Percentiles rank a stretch among this genome's conserved stretches.
Evolutionary conservation across 1,140 invertebrate genomes (phyloP).

Genomic region (Micrasema minimum): DNA sequence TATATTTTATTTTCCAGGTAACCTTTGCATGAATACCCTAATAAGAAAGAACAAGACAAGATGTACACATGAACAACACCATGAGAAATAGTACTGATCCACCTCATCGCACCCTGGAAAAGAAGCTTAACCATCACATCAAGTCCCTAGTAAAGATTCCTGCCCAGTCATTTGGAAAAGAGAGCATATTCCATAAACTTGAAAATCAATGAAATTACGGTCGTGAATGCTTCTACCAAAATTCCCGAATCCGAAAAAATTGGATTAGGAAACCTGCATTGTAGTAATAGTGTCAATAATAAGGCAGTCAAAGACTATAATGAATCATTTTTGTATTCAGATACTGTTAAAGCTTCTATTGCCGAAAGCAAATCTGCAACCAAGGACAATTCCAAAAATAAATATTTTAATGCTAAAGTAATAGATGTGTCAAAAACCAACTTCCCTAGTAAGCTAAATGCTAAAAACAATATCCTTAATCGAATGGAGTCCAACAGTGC

Average conservation of each 20-base stretch:
- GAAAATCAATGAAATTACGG: constrained; percentile 13
- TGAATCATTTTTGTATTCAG: constrained; percentile 34
- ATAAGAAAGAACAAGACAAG: background rate
- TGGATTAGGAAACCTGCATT: background rate
- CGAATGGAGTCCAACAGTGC: constrained; percentile 56
- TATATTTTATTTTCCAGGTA: background rate
- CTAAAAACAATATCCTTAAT: constrained; percentile 11
- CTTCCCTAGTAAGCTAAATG: background rate
- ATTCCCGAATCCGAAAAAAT: constrained; percentile 3
- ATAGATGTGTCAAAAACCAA: background rate
- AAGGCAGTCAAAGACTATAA: constrained; percentile 34
- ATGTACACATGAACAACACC: constrained; percentile 24
- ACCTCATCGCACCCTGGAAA: constrained; percentile 41
- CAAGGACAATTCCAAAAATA: background rate
- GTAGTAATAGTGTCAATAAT: constrained; percentile 1
- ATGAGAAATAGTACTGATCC: constrained; percentile 49
- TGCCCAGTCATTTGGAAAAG: constrained; percentile 42
- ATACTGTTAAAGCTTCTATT: constrained; percentile 31
- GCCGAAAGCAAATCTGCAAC: background rate
- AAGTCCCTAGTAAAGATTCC: constrained; percentile 44
- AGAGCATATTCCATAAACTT: constrained; percentile 34
- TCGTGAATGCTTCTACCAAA: background rate
- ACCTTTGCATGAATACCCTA: constrained; percentile 3
- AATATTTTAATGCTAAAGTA: background rate
- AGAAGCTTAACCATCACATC: constrained; percentile 45